A percentile compares a stretch with the other conserved stretches of the same genome.
These are phyloP conservation scores for Sarcophaga caerulescens DNA, from an alignment of 2,888 invertebrate species.

Conservation along the genomic window DNA sequence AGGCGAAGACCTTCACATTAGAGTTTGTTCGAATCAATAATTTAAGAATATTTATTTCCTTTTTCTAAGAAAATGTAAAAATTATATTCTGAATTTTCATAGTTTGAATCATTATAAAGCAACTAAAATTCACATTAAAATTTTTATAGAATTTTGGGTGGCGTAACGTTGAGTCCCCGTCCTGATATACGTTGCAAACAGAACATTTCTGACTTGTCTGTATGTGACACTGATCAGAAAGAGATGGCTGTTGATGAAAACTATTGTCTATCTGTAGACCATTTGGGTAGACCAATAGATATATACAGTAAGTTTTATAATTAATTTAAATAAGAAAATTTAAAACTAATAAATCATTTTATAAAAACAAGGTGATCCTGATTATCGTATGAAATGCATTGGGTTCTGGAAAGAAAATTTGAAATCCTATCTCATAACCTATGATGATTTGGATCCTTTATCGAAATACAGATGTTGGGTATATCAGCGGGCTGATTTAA, in stretches of 20 bases:
- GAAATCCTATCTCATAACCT: conserved; percentile 97
- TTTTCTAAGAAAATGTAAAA: too few relatives aligned
- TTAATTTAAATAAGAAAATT: background rate
- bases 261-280: conserved; percentile 97
- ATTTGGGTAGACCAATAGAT: conserved; percentile 96
- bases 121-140: too few relatives aligned
- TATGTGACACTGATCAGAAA: conserved; percentile 97
- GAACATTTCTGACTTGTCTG: conserved; percentile 97
- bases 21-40: too few relatives aligned
- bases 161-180: conserved; percentile 95
- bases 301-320: conserved; percentile 84
- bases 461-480: conserved; percentile 99
- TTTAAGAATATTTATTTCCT: too few relatives aligned
- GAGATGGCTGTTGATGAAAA: conserved; percentile 97
- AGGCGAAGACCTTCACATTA: background rate
- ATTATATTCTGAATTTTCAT: too few relatives aligned
- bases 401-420: conserved; percentile 99
- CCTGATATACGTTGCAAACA: conserved; percentile 95
- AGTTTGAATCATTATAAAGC: too few relatives aligned
- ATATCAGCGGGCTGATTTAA: conserved; percentile 96
- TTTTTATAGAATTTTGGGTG: conserved; percentile 90
- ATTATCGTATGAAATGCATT: conserved; percentile 98
- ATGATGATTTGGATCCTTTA: conserved; percentile 96
- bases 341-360: background rate
- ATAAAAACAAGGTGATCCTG: conserved; percentile 86